Evolutionary conservation across 1,140 invertebrate species (phyloP).

Genomic region (Glossosoma conforme): DNA sequence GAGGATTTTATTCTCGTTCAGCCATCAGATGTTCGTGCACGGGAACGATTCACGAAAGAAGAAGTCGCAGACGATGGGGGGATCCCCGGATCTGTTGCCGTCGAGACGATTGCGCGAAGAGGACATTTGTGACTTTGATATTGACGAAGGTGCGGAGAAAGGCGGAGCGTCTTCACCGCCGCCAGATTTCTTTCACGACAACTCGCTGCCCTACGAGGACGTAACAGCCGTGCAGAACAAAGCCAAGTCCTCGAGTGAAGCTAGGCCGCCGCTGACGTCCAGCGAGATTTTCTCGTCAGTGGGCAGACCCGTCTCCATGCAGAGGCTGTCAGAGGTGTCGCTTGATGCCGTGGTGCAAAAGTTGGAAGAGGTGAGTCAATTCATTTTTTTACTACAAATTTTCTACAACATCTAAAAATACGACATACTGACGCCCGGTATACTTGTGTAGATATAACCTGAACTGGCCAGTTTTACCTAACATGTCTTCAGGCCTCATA

Average conservation of each 20-base stretch:
- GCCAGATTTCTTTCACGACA: constrained; percentile 42
- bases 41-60: constrained; percentile 3
- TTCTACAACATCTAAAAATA: constrained; percentile 18
- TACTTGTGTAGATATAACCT: too few relatives aligned
- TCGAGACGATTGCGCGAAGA: constrained; percentile 4
- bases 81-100: constrained; percentile 19
- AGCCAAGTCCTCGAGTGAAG: neutral
- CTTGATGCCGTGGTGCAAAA: constrained; percentile 27
- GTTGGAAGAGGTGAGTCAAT: constrained; percentile 30
- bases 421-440: neutral
- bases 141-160: constrained; percentile 34
- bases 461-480: too few relatives aligned
- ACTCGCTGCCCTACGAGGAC: constrained; percentile 35
- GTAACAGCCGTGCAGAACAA: neutral
- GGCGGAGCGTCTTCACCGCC: constrained; percentile 34
- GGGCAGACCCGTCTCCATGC: neutral
- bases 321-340: constrained; percentile 15
- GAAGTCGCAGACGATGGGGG: constrained; percentile 2
- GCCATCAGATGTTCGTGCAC: constrained; percentile 40
- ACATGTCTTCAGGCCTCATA: too few relatives aligned
- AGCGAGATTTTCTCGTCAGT: neutral
- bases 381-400: constrained; percentile 12
- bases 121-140: constrained; percentile 27
- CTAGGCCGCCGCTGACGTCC: neutral
- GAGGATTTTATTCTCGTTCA: constrained; percentile 47